Conservation (phyloP, 2,113 vertebrate genomes). For the Deroptyus accipitrinus region DNA sequence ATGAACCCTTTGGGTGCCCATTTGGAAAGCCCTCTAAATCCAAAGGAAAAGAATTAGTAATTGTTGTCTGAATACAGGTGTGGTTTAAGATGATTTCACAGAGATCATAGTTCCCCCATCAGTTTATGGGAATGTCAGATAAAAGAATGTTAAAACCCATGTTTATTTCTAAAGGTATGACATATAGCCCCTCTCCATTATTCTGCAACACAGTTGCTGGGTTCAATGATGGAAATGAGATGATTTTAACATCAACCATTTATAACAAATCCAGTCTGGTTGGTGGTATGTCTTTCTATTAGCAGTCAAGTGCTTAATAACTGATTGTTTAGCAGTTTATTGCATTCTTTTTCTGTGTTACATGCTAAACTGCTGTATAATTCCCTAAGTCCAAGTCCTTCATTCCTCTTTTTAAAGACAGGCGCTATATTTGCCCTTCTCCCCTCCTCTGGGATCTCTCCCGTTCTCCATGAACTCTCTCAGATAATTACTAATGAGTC, state of each 20-base stretch:
- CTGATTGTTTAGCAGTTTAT: not conserved
- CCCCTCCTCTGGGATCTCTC: not conserved
- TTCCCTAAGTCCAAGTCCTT: not conserved
- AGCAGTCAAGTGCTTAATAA: not conserved
- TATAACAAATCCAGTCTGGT: not conserved
- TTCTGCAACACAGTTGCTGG: not conserved
- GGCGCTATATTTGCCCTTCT: not conserved
- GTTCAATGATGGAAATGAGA: not conserved
- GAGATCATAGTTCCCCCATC: not conserved
- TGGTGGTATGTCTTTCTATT: not conserved
- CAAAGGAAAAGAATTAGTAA: not conserved
- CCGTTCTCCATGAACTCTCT: not conserved
- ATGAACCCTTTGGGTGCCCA: not conserved
- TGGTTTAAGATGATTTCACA: not conserved
- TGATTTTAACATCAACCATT: not conserved
- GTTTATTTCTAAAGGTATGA: not conserved
- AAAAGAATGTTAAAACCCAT: not conserved
- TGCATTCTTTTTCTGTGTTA: not conserved
- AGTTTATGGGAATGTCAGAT: slow-evolving; percentile 3
- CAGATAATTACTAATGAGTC: slow-evolving; percentile 3
- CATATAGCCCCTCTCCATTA: not conserved
- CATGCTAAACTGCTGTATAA: not conserved
- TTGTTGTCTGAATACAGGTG: not conserved
- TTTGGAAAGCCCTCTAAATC: slow-evolving; percentile 16
- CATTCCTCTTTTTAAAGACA: not conserved